Base-by-base conservation (phyloP, 2,797 vertebrate genomes). In the Dromococcyx pavoninus region DNA sequence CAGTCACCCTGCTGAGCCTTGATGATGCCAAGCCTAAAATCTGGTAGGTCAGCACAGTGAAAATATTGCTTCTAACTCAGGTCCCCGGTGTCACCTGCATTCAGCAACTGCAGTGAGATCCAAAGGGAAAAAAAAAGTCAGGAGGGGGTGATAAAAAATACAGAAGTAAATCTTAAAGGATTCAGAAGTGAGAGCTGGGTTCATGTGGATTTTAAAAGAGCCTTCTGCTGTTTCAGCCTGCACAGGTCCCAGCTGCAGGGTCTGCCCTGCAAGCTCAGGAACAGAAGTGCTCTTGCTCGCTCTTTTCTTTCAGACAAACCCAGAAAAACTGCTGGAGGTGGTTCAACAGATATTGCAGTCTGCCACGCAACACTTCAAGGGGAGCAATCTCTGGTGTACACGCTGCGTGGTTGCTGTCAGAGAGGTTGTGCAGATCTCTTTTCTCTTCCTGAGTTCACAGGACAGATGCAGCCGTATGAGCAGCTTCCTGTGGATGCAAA, bases 81-180 rank as follows among this genome's bases (percentile, higher is more conserved):
- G 50, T 75, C 32, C 46, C 66, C 56, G 14, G 1, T 3, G 71
- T 10, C 58, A 50, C 58, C 39, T 35, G 32, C 0, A 0, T 17
- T 32, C 54, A 41, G 57, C 27, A 57, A 13, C 2, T 41, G 18
- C 71, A n/a, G 9, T 1, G 9, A 79, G 35, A 37, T 33, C 50
- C 4, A 9, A 23, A 37, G 13, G 1, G 17, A 23, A 35, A 41
- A 62, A 41, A 62, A 10, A 7, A 11, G 1, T 11, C 15, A 22
- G 32, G 13, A 71, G 19, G 11, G 25, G 24, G 33, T 17, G 33
- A 57, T 72, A 6, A 23, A 64, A 69, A 87, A 7, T 4, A 17
- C 12, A 15, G 22, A 62, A 76, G 13, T 25, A 69, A 74, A 39
- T 46, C 22, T 70, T 70, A 22, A 30, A 65, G 58, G 64, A 53